Evolutionary conservation across 2,888 invertebrate species (phyloP).

Genomic region (Eupithecia subfuscata): DNA sequence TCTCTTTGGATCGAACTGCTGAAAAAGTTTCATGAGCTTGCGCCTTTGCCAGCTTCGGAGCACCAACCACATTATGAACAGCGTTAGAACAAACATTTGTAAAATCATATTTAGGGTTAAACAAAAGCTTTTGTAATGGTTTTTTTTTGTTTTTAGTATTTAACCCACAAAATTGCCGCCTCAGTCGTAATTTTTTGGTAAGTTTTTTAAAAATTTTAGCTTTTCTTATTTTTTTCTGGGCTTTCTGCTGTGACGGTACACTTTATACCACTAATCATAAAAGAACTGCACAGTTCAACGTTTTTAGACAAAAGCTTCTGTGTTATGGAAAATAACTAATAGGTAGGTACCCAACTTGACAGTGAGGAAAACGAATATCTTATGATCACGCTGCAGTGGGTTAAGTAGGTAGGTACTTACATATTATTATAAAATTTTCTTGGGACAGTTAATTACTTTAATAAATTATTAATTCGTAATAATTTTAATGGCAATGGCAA

Average conservation of each 20-base stretch:
- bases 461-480: not conserved
- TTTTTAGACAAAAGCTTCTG: not conserved
- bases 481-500: not conserved
- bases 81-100: not conserved
- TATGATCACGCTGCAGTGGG: not conserved
- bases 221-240: not conserved
- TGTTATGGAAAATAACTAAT: not conserved
- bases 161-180: too few relatives aligned
- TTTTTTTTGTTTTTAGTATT: too few relatives aligned
- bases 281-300: not conserved
- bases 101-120: not conserved
- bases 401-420: too few relatives aligned
- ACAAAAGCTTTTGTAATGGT: too few relatives aligned
- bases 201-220: not conserved
- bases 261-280: too few relatives aligned
- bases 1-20: not conserved
- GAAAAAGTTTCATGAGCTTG: not conserved
- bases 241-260: not conserved
- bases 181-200: too few relatives aligned
- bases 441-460: not conserved
- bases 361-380: not conserved
- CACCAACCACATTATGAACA: constrained; percentile 1
- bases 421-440: not conserved
- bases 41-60: not conserved
- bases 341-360: too few relatives aligned